Conservation (phyloP, 2,888 invertebrate genomes). For the Mythimna impura region DNA sequence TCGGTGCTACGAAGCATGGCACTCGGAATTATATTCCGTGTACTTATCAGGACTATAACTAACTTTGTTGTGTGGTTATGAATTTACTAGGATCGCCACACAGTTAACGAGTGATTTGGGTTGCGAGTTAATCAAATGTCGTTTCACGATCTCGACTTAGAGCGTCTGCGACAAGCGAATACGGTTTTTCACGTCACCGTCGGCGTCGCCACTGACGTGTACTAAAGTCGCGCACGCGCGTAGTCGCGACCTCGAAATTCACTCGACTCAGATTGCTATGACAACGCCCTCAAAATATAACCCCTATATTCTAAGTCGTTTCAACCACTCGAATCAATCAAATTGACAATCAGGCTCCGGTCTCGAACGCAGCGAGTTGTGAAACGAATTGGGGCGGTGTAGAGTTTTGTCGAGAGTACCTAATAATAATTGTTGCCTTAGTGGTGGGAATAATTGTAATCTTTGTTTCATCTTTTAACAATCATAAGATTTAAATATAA, state of each 20-base stretch:
- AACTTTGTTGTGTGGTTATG: neutral
- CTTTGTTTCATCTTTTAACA: too few relatives aligned
- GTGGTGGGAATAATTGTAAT: neutral
- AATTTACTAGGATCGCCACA: neutral
- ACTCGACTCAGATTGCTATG: neutral
- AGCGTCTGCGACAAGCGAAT: neutral
- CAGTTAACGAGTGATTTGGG: neutral
- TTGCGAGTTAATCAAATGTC: neutral
- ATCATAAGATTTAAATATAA: too few relatives aligned
- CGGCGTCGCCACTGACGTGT: neutral
- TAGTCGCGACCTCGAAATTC: neutral
- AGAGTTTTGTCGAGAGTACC: neutral
- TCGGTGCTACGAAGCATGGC: neutral
- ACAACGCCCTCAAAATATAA: conserved; percentile 3
- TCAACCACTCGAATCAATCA: conserved; percentile 2
- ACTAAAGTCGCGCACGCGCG: conserved; percentile 5
- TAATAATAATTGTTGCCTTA: too few relatives aligned
- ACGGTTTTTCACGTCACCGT: neutral
- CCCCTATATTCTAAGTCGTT: neutral
- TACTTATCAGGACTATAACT: neutral
- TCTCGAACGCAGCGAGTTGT: neutral
- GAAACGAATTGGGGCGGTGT: too few relatives aligned
- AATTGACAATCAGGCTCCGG: neutral
- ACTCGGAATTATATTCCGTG: neutral
- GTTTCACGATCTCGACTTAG: neutral